These are phyloP conservation scores for Caloenas nicobarica DNA, from an alignment of 2,113 vertebrate species.

Conservation along the genomic window DNA sequence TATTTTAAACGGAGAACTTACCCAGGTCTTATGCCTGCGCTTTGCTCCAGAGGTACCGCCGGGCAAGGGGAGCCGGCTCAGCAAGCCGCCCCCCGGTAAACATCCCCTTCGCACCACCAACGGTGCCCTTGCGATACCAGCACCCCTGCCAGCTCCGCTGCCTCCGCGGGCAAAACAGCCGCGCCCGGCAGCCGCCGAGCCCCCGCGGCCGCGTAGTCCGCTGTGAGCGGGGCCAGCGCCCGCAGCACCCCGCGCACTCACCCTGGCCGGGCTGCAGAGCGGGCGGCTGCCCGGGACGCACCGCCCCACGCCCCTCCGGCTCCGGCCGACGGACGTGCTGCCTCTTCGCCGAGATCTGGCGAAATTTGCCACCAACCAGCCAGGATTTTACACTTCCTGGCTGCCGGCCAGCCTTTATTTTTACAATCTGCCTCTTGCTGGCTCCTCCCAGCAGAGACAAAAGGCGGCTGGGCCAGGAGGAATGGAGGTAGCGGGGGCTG, in stretches of 20 bases:
- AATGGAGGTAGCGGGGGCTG: background rate
- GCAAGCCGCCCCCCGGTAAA: background rate
- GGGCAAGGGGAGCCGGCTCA: background rate
- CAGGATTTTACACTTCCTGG: background rate
- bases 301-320: background rate
- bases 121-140: background rate
- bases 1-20: constrained; percentile 11
- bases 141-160: background rate
- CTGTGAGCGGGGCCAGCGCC: background rate
- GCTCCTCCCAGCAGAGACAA: constrained; percentile 39
- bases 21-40: background rate
- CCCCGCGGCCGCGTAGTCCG: background rate
- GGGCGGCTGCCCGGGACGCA: background rate
- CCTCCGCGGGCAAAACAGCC: background rate
- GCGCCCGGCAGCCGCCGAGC: background rate
- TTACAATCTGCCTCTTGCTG: background rate
- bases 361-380: background rate
- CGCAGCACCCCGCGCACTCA: background rate
- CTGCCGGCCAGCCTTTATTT: background rate
- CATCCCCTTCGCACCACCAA: background rate
- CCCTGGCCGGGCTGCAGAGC: background rate
- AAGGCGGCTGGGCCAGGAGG: background rate
- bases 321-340: background rate
- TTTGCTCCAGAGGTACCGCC: background rate
- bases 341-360: background rate